Base-by-base conservation (phyloP, 2,113 vertebrate species). In the Catharus fuscescens region DNA sequence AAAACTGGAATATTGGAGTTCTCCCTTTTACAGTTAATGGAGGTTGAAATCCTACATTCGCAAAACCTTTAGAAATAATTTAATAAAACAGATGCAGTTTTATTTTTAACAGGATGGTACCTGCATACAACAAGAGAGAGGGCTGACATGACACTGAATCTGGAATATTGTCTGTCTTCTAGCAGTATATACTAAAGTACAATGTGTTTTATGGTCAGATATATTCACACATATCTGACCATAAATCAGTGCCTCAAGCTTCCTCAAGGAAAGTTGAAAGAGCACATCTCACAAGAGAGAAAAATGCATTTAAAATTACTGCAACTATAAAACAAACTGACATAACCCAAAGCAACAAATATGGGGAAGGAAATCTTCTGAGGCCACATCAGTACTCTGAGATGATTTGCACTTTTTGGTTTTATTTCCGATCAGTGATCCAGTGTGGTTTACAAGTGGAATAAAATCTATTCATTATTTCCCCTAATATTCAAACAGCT, bases 271-370 rank as follows among this genome's bases (percentile, higher is more conserved):
- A 97, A 96, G 97, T 96, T 97, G 80, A 98, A 97, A 96, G 94
- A 97, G 91, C 96, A 91, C 88, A 96, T 95, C 82, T 97, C 97
- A 95, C 90, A 94, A 83, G 97, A 97, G 93, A 97, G 78, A 88
- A 97, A 97, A 97, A 97, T 92, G 73, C 94, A 97, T 97, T 98
- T 98, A 97, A 96, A 98, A 97, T 97, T 96, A 97, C 91, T 96
- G 79, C 87, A 89, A 65, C 92, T 93, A 95, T 98, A 97, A 97
- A 97, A 82, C 96, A 97, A 97, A 96, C 93, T 95, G 97, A 96
- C 96, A 98, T 94, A 97, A 97, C 95, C 72, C 76, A 97, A 97
- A 98, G 96, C 96, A 97, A 97, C 96, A 95, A 96, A 97, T 95
- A 93, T 87, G 79, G 34, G 83, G 38, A 61, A 89, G 82, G 73